A percentile compares a stretch with the other conserved stretches of the same genome.
These are phyloP conservation scores for Trigoniulus corallinus DNA, from an alignment of 1,140 invertebrate species.

Conservation along the genomic window DNA sequence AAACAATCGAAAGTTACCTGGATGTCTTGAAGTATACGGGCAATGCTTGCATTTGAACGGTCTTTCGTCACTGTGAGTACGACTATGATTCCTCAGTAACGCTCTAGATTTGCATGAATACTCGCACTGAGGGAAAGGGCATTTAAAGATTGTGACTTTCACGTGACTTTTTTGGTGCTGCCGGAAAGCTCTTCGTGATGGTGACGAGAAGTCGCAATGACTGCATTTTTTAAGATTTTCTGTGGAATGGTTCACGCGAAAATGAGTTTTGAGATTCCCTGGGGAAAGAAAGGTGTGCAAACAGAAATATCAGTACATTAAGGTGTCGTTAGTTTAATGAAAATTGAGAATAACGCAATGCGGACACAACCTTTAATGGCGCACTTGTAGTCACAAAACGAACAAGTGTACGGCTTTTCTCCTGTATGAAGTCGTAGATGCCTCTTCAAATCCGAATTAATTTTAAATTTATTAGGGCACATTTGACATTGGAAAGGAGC, in stretches of 20 bases:
- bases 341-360: not conserved
- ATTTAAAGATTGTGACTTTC: too few relatives aligned
- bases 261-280: slow-evolving; percentile 7
- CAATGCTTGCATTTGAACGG: too few relatives aligned
- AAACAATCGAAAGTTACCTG: too few relatives aligned
- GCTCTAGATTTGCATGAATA: too few relatives aligned
- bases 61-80: too few relatives aligned
- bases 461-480: slow-evolving; percentile 28
- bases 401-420: slow-evolving; percentile 25
- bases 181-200: too few relatives aligned
- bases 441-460: slow-evolving; percentile 26
- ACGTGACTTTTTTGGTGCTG: too few relatives aligned
- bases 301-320: not conserved
- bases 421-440: slow-evolving; percentile 30
- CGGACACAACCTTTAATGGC: slow-evolving; percentile 17
- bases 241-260: not conserved
- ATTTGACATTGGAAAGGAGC: slow-evolving; percentile 25
- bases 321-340: not conserved
- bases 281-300: not conserved
- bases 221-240: not conserved
- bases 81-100: too few relatives aligned
- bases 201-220: not conserved
- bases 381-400: slow-evolving; percentile 22
- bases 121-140: too few relatives aligned
- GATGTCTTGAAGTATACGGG: too few relatives aligned